Evolutionary conservation across 1,140 invertebrate genomes (phyloP), one percentile per base, ranked within the genome.

Genomic region (Gryon sp.): DNA sequence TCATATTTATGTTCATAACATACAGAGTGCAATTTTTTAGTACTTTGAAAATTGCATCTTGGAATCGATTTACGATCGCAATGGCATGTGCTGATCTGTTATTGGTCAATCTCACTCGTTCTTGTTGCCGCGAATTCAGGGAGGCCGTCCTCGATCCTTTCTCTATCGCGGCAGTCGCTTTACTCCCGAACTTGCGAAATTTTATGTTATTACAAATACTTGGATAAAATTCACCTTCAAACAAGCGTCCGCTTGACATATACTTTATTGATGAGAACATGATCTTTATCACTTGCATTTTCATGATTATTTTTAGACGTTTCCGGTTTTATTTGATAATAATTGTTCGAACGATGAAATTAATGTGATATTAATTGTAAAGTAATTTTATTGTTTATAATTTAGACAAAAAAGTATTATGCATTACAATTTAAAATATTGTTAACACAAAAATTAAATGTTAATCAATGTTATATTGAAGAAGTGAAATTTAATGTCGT

Each of bases 121-220:
- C 38, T 52, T 40, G 28, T 59, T 46, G 53, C 34, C 12, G 48
- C 22, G 12, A 20, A 57, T 57, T 38, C 55, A 46, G 30, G 4
- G 14, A 26, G 52, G 43, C 26, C 52, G 48, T 74, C 53, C 50
- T 68, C 52, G 38, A 70, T 70, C 55, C 46, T 70, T 70, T 70
- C 66, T 70, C 46, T 53, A 52, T 15, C 4, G 15, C 30, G n/a
- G 22, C 20, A 24, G 9, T 12, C 32, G 15, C 15, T 15, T 34
- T 40, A 34, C 22, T 52, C 52, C 68, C 46, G 40, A 52, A 53
- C 36, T 66, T 66, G 43, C 60, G 63, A 57, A 68, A 68, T 68
- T 46, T 48, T 40, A 55, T 66, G 26, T 28, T 24, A 8, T 28
- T 9, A 28, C 8, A 28, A 28, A 2, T 2, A 1, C 2, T 28